These are phyloP conservation scores for Eretmocerus hayati DNA, from an alignment of 2,888 invertebrate species.

Conservation along the genomic window DNA sequence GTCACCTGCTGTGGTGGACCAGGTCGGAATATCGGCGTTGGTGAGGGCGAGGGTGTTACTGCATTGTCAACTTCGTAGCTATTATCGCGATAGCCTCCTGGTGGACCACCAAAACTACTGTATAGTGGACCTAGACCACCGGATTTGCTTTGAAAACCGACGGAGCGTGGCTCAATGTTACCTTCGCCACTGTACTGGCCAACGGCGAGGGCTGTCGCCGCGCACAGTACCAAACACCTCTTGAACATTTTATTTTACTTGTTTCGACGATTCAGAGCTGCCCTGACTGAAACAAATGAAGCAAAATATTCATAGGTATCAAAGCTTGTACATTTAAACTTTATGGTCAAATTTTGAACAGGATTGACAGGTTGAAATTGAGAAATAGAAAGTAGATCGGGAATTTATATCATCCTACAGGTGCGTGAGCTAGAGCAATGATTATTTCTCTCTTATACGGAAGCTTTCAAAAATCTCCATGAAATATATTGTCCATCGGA, in stretches of 20 bases:
- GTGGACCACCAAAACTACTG: constrained; percentile 29
- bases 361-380: no score
- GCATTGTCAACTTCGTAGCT: constrained; percentile 45
- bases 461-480: no score
- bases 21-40: background rate
- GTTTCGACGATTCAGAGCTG: no score
- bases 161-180: constrained; percentile 36
- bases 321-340: no score
- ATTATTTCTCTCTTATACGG: no score
- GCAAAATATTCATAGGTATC: no score
- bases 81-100: constrained; percentile 40
- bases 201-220: constrained; percentile 32
- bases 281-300: no score
- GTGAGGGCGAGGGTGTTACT: constrained; percentile 40
- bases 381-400: no score
- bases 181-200: constrained; percentile 35
- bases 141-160: constrained; percentile 36
- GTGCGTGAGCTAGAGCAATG: no score
- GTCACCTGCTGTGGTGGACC: constrained; percentile 28
- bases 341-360: no score
- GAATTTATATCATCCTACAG: no score
- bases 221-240: constrained; percentile 35
- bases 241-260: constrained; percentile 37
- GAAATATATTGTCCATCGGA: no score
- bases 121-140: constrained; percentile 39